Conservation (phyloP, 2,888 invertebrate species). For the Tridacna crocea region DNA sequence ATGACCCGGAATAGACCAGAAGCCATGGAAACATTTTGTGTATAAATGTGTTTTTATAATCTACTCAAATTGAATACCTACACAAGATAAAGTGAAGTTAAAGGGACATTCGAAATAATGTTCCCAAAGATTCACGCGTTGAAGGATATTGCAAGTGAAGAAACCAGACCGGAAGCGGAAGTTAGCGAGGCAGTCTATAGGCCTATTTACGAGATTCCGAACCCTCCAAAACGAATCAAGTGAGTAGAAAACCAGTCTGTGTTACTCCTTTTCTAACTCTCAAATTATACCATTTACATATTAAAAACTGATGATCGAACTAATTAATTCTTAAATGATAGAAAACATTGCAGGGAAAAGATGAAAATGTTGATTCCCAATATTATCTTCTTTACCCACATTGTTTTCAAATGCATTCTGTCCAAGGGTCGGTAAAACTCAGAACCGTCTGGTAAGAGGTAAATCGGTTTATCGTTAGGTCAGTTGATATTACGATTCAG, state of each 20-base stretch:
- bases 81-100: too few species aligned
- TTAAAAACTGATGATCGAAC: too few species aligned
- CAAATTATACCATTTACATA: not conserved
- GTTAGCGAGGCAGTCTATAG: not conserved
- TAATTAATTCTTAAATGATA: not conserved
- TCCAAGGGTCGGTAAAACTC: too few species aligned
- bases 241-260: not conserved
- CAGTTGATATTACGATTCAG: too few species aligned
- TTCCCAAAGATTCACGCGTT: conserved; percentile 9
- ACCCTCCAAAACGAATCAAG: conserved; percentile 10
- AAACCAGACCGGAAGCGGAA: not conserved
- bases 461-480: too few species aligned
- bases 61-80: not conserved
- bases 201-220: conserved; percentile 15
- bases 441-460: too few species aligned
- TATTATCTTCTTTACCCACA: not conserved
- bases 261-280: not conserved
- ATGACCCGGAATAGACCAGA: not conserved
- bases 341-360: not conserved
- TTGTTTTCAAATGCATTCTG: not conserved
- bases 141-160: not conserved
- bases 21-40: not conserved
- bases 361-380: too few species aligned
- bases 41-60: not conserved
- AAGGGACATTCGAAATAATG: not conserved